phyloP scores from a whole-genome alignment of 53 echinoderm and acorn worm species.

The Luidia sarsii region DNA sequence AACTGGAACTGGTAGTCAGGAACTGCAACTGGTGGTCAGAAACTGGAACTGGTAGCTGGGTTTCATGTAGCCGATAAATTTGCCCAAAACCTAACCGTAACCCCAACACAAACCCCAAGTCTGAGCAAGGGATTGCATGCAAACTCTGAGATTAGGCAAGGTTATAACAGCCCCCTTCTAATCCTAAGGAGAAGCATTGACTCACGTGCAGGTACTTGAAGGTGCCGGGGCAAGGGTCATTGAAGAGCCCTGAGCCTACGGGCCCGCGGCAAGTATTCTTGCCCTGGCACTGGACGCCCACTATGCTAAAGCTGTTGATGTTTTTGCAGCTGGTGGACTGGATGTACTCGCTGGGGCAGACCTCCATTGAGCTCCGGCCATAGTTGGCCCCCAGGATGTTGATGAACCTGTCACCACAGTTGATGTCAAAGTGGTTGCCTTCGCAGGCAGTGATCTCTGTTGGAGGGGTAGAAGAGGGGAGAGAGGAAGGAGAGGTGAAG shows the following conservation, averaged over 20 bases:
- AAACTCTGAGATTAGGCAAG: too few relatives aligned
- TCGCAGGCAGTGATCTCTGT: conserved; percentile 13
- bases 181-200: too few relatives aligned
- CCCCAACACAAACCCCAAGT: too few relatives aligned
- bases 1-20: too few relatives aligned
- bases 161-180: too few relatives aligned
- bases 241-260: conserved; percentile 11
- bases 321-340: neutral
- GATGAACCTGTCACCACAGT: conserved; percentile 13
- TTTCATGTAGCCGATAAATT: neutral
- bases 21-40: too few relatives aligned
- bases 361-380: neutral
- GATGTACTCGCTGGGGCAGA: neutral
- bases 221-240: conserved; percentile 37
- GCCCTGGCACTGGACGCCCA: conserved; percentile 17
- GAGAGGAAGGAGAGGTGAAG: too few relatives aligned
- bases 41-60: too few relatives aligned
- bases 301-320: neutral
- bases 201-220: conserved; percentile 37
- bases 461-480: too few relatives aligned
- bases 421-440: neutral
- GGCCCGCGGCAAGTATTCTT: neutral
- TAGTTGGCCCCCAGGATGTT: conserved; percentile 23
- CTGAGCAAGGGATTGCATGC: too few relatives aligned
- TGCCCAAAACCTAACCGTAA: neutral